Base-by-base conservation (phyloP, 2,113 vertebrate species). In the Papio anubis region DNA sequence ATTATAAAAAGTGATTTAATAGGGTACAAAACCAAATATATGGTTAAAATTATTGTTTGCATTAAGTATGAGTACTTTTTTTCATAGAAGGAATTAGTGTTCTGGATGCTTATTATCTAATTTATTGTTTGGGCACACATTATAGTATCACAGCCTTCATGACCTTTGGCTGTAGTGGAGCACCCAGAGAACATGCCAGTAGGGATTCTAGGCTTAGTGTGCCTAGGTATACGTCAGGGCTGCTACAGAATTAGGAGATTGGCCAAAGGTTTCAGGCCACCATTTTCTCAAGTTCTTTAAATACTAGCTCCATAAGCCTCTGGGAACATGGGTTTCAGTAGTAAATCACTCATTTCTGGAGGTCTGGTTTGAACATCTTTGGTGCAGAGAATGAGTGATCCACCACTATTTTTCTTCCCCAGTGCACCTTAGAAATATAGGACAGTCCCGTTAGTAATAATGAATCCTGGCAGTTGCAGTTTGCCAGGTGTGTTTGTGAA, bases 1-100 rank as follows among this genome's bases (percentile, higher is more conserved):
- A 91, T 90, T 89, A 81, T 96, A 90, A 76, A 95, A 90, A 73
- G 8, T 20, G 21, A 20, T 95, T 93, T 94, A 87, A 85, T 93
- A 81, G 35, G 76, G 11, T 82, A 66, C 50, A 92, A 92, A 97
- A 92, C 64, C 40, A 97, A 92, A 88, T 81, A 18, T 88, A 81
- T 94, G 57, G 43, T 96, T 96, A 90, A 96, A 95, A 78, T 40
- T 95, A 38, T 91, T 88, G 91, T 90, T 97, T 90, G 61, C 57
- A 88, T 81, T 64, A 94, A 96, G 35, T 64, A 23, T 96, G 90
- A 97, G 9, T 81, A 64, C 52, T 52, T 68, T 38, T 50, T 75
- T 40, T 27, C 32, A 4, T 61, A 72, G 40, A 95, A 84, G 9
- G 61, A 92, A 78, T 96, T 73, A 43, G 72, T 68, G 45, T 57